Conservation (phyloP, 2,797 vertebrate genomes). For the Limnodromus scolopaceus region DNA sequence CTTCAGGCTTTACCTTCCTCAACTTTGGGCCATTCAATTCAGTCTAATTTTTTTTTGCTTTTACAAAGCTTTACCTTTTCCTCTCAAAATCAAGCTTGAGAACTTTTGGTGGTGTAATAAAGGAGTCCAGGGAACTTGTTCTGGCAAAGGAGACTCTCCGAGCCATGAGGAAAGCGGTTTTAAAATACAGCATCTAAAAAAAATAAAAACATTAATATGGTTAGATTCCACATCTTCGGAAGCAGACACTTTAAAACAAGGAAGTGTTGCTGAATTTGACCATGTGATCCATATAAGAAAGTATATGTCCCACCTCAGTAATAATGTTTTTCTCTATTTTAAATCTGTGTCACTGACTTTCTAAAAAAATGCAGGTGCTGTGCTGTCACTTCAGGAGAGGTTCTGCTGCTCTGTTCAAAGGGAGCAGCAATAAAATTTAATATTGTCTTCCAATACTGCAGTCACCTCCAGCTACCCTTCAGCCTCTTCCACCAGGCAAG, state of each 20-base stretch:
- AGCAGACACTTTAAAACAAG: not conserved
- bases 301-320: not conserved
- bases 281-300: not conserved
- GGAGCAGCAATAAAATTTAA: not conserved
- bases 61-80: constrained; percentile 15
- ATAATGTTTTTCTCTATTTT: not conserved
- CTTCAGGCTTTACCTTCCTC: constrained; percentile 40
- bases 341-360: not conserved
- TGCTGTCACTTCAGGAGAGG: not conserved
- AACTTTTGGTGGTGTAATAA: constrained; percentile 57
- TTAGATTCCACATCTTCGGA: not conserved
- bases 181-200: not conserved
- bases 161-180: not conserved
- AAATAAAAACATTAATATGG: not conserved
- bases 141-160: not conserved
- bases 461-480: not conserved
- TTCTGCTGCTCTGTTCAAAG: not conserved
- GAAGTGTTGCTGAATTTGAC: not conserved
- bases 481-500: not conserved
- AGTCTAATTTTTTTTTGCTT: constrained; percentile 4
- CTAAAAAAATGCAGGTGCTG: not conserved
- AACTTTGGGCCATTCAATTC: constrained; percentile 28
- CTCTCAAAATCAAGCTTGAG: constrained; percentile 71
- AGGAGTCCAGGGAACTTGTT: constrained; percentile 50
- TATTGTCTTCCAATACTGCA: not conserved